Conservation (phyloP, 1,140 invertebrate species). For the Drosophila navojoa region DNA sequence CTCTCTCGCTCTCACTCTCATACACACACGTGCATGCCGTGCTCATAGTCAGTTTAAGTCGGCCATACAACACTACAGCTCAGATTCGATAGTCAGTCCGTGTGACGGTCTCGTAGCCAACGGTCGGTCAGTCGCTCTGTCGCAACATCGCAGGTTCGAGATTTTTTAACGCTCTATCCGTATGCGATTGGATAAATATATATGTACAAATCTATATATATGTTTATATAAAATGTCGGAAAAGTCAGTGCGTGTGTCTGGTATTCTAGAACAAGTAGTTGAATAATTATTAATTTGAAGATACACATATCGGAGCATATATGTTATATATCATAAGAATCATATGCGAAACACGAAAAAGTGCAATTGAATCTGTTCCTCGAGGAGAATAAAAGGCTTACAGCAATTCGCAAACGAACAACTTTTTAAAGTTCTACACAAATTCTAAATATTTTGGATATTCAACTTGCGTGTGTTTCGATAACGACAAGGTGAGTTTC, state of each 20-base stretch:
- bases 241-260: slow-evolving; percentile 38
- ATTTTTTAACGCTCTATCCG: slow-evolving; percentile 31
- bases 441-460: slow-evolving; percentile 28
- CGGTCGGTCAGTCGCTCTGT: slow-evolving; percentile 47
- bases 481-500: slow-evolving; percentile 44
- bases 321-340: slow-evolving; percentile 6
- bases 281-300: slow-evolving; percentile 8
- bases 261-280: slow-evolving; percentile 32
- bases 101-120: slow-evolving; percentile 61
- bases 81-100: slow-evolving; percentile 51
- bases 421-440: too few species aligned
- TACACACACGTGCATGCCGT: background rate
- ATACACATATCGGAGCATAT: slow-evolving; percentile 7
- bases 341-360: slow-evolving; percentile 19
- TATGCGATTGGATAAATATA: slow-evolving; percentile 15
- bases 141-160: slow-evolving; percentile 15
- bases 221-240: slow-evolving; percentile 32
- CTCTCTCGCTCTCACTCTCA: background rate
- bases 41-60: slow-evolving; percentile 3
- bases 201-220: background rate
- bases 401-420: too few species aligned
- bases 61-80: slow-evolving; percentile 3
- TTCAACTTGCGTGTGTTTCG: slow-evolving; percentile 24
- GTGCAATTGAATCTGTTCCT: slow-evolving; percentile 37
- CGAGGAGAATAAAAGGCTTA: slow-evolving; percentile 37